Evolutionary conservation across 1,140 invertebrate genomes (phyloP).

Genomic region (Ylistrum balloti): DNA sequence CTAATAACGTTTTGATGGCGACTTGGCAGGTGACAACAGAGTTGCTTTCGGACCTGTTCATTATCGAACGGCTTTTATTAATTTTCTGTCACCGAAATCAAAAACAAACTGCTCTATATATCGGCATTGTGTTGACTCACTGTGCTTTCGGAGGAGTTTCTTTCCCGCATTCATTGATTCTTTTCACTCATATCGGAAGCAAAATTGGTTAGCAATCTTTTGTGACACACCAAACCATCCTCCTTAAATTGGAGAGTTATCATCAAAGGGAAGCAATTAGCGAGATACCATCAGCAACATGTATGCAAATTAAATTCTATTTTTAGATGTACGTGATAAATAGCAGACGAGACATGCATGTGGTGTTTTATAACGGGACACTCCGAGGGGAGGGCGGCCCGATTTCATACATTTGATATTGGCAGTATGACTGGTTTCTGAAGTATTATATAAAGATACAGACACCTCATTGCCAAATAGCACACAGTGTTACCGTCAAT

Average conservation of each 20-base stretch:
- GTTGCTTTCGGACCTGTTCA: constrained; percentile 9
- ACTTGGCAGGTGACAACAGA: constrained; percentile 18
- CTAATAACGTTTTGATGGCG: neutral
- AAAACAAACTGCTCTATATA: neutral
- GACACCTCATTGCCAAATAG: neutral
- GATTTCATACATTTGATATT: neutral
- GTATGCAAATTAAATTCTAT: constrained; percentile 40
- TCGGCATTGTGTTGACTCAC: neutral
- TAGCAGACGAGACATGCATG: neutral
- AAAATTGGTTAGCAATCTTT: constrained; percentile 28
- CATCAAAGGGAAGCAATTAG: constrained; percentile 38
- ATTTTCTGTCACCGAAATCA: constrained; percentile 25
- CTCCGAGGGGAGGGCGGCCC: neutral
- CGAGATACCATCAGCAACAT: constrained; percentile 21
- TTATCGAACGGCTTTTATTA: neutral
- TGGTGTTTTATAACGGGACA: neutral
- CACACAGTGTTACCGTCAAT: neutral
- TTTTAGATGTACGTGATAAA: constrained; percentile 34
- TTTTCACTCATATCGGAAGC: constrained; percentile 7
- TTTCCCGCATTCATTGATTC: neutral
- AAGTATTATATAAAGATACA: neutral
- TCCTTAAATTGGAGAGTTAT: constrained; percentile 18
- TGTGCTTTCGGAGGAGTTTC: constrained; percentile 5
- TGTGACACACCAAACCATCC: constrained; percentile 6
- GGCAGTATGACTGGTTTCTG: neutral